Evolutionary conservation across 2,888 invertebrate genomes (phyloP), one percentile per base, ranked within the genome.

Genomic region (Drosophila phalerata): DNA sequence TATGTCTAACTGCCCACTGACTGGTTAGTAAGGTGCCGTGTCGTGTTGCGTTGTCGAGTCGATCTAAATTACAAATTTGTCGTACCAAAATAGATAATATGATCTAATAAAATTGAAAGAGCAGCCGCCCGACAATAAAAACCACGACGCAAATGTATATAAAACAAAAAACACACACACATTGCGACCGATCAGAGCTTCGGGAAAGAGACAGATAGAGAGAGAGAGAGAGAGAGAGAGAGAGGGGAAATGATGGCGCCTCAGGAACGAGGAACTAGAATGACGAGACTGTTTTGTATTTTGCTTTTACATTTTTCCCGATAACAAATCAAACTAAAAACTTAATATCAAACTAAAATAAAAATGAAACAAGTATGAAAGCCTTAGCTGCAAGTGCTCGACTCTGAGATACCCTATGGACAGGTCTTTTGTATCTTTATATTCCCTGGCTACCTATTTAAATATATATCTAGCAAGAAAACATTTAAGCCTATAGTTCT

Each of bases 31-130:
- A 68, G 69, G 67, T 64, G 69, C 53, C 69, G 53, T 70, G 62
- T 56, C 73, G 52, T 58, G 68, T 63, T 64, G 42, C 53, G 64
- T 56, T 45, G 52, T 73, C 78, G 67, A 60, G 30, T 40, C 73
- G 77, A 88, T 82, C 83, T 88, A 84, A 84, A 84, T 87, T 85
- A 84, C 88, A 84, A 84, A 84, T 84, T 84, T 79, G 88, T 88
- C 75, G 77, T 81, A 73, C 85, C 85, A 79, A 88, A 88, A 88
- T 88, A 84, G 77, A 85, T 84, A 88, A 84, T 88, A 84, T 88
- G 84, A 84, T 88, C 88, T 88, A 84, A 84, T 84, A 84, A 88
- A 84, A 85, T 69, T 69, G 69, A 84, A 88, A 85, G 88, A 87
- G 85, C 83, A 73, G 76, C 79, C 85, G 87, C 87, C 52, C 73